phyloP scores from a whole-genome alignment of 53 echinoderm and acorn worm genomes.

The Stichopus horrens region DNA sequence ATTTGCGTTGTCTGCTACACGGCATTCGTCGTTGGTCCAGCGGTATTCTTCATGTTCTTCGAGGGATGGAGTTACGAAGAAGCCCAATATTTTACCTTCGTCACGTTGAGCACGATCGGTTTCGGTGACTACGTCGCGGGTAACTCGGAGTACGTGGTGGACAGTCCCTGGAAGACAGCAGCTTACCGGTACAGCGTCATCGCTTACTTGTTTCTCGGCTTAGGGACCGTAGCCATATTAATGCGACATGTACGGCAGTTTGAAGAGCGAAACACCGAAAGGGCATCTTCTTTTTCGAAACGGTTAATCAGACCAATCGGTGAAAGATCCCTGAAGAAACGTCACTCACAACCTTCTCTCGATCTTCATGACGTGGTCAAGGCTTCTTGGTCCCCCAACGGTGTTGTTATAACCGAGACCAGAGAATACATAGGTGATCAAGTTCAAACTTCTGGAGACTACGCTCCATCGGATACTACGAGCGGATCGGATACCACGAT shows the following conservation, averaged over 20 bases:
- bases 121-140: neutral
- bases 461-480: no score
- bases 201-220: neutral
- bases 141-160: neutral
- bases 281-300: neutral
- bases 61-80: neutral
- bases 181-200: slow-evolving; percentile 7
- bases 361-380: no score
- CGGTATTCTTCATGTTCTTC: neutral
- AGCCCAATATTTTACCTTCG: no score
- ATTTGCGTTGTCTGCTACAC: neutral
- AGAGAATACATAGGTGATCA: no score
- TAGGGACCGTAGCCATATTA: neutral
- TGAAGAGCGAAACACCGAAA: neutral
- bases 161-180: neutral
- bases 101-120: no score
- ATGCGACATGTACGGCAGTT: neutral
- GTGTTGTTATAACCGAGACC: no score
- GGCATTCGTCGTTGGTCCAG: neutral
- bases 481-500: no score
- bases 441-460: no score
- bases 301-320: neutral
- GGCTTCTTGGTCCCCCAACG: no score
- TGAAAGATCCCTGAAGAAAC: no score
- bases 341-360: no score